A percentile compares a stretch with the other conserved stretches of the same genome.
Conservation (phyloP, 2,113 vertebrate genomes). For the Urocolius indicus region DNA sequence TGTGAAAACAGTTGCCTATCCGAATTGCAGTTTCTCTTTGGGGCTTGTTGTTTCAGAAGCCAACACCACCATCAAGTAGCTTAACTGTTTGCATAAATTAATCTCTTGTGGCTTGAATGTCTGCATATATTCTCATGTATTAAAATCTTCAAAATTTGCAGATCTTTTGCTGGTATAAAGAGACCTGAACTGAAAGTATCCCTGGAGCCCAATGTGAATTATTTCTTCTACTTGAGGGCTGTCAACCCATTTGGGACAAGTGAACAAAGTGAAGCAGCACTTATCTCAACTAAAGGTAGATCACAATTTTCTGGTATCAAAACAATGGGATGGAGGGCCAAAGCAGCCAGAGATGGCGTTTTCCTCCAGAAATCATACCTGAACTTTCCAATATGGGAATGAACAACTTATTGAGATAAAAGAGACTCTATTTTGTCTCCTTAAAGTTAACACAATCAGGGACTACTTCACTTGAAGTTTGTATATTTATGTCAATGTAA, state of each 20-base stretch:
- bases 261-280: constrained; percentile 94
- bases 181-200: constrained; percentile 85
- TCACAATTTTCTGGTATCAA: not conserved
- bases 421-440: not conserved
- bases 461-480: not conserved
- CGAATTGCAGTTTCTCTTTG: not conserved
- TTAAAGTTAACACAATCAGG: not conserved
- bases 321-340: not conserved
- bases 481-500: not conserved
- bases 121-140: not conserved
- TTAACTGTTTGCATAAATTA: not conserved
- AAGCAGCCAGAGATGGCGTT: not conserved
- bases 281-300: constrained; percentile 94
- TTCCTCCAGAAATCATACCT: not conserved
- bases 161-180: constrained; percentile 91
- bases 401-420: not conserved
- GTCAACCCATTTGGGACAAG: constrained; percentile 88
- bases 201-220: constrained; percentile 92
- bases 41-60: not conserved
- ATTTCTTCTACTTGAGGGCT: constrained; percentile 95
- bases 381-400: not conserved
- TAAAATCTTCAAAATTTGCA: constrained; percentile 65
- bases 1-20: not conserved
- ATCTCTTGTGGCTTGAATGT: not conserved
- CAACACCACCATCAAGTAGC: not conserved